Evolutionary conservation across 2,797 vertebrate species (phyloP).

Genomic region (Denticeps clupeoides): DNA sequence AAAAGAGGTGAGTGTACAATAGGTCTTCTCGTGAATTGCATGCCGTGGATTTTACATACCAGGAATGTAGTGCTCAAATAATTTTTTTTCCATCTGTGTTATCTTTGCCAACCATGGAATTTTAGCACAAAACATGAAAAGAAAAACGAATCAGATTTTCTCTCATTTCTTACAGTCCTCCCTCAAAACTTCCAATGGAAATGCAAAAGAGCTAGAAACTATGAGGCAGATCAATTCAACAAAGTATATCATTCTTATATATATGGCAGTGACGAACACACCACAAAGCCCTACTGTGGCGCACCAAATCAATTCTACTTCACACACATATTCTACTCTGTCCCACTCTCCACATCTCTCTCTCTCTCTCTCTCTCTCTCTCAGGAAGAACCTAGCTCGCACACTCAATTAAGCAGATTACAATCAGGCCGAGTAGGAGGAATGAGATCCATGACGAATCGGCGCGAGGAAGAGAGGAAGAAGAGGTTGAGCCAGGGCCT

Average conservation of each 20-base stretch:
- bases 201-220: too few species aligned
- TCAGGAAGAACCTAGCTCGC: slow-evolving; percentile 11
- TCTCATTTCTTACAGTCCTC: too few species aligned
- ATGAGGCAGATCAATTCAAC: neutral
- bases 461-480: neutral
- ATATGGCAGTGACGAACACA: slow-evolving; percentile 5
- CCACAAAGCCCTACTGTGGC: slow-evolving; percentile 5
- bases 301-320: neutral
- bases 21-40: too few species aligned
- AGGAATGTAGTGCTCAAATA: too few species aligned
- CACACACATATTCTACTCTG: slow-evolving; percentile 20
- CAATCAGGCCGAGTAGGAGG: slow-evolving; percentile 18
- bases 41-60: too few species aligned
- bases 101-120: too few species aligned
- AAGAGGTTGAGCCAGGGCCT: neutral
- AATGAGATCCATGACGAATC: neutral
- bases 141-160: too few species aligned
- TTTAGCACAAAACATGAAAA: too few species aligned
- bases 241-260: slow-evolving; percentile 4
- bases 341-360: neutral
- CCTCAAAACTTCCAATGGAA: too few species aligned
- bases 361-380: neutral
- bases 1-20: too few species aligned
- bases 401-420: slow-evolving; percentile 34
- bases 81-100: too few species aligned